A percentile compares a stretch with the other conserved stretches of the same genome.
Evolutionary conservation across 2,888 invertebrate genomes (phyloP).

Genomic region (Notodromas monacha): DNA sequence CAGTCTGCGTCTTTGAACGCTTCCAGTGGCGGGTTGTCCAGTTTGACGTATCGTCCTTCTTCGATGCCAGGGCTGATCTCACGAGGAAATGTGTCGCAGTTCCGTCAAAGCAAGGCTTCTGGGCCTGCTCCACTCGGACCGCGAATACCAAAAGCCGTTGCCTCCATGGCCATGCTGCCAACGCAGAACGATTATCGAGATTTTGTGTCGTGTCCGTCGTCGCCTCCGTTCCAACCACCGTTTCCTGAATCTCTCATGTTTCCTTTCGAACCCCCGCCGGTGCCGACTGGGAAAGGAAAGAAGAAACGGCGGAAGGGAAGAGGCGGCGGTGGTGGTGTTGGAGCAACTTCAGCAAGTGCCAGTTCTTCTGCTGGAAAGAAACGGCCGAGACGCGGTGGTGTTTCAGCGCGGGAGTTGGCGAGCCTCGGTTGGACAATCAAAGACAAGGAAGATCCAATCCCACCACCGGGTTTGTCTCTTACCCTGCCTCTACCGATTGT

Average conservation of each 20-base stretch:
- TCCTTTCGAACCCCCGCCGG: conserved; percentile 5
- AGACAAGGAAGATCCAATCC: no score
- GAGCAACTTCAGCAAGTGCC: no score
- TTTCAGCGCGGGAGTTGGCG: conserved; percentile 7
- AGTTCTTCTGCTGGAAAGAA: no score
- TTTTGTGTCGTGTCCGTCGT: not conserved
- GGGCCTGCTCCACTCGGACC: conserved; percentile 9
- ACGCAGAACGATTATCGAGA: conserved; percentile 40
- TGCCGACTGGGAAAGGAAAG: conserved; percentile 7
- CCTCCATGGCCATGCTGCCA: conserved; percentile 55
- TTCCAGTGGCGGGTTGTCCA: no score
- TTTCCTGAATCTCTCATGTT: no score
- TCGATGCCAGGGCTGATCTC: no score
- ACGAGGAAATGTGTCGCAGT: not conserved
- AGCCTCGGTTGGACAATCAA: conserved; percentile 9
- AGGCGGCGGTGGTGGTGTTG: not conserved
- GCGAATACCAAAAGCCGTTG: conserved; percentile 52
- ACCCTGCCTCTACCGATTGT: no score
- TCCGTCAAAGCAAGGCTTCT: conserved; percentile 5
- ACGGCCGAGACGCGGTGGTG: not conserved
- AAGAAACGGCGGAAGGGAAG: no score
- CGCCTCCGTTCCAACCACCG: no score
- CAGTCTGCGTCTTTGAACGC: not conserved
- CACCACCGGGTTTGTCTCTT: no score
- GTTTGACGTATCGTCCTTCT: no score